Evolutionary conservation across 2,113 vertebrate species (phyloP), one percentile per base, ranked within the genome.

Genomic region (Phasianus colchicus): DNA sequence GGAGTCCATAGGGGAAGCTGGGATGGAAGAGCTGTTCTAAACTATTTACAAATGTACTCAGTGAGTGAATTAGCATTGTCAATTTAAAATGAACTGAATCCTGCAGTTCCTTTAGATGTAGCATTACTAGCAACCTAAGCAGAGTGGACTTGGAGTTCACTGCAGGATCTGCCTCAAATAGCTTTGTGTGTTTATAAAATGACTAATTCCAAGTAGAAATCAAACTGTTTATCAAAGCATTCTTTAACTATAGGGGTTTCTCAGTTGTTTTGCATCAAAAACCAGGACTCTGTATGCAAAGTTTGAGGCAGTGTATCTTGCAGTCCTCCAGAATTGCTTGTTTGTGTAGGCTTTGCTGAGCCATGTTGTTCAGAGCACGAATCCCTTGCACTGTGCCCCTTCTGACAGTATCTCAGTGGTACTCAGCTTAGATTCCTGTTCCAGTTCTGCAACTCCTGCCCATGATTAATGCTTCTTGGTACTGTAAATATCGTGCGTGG

Each of bases 1-100:
- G 34, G 6, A 85, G 45, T 48, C 74, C 40, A 13, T 77, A 54
- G 83, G 50, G 67, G 69, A 86, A 86, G 19, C 45, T 77, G 47
- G 42, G 66, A 75, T 18, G 48, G 82, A 63, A 80, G 66, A 89
- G 58, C n/a, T 74, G 25, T 78, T 86, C 40, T 48, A 48, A 89
- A 54, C 72, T 88, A 29, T 77, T 93, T 90, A 76, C 0, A 0
- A 29, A 30, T 52, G 55, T 77, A 64, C 82, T 85, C 50, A 74
- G 43, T 79, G 12, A 80, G 20, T 42, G 54, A 85, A 73, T 89
- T 72, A 63, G 32, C 64, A 64, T 85, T 50, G 48, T 52, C 2
- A 11, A 71, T 83, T 92, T 85, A 34, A 91, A 93, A 50, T 70
- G 5, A 91, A 18, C 48, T 64, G 81, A 90, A 84, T 89, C 58